Base-by-base conservation (phyloP, 2,113 vertebrate genomes). In the Lycaon pictus region DNA sequence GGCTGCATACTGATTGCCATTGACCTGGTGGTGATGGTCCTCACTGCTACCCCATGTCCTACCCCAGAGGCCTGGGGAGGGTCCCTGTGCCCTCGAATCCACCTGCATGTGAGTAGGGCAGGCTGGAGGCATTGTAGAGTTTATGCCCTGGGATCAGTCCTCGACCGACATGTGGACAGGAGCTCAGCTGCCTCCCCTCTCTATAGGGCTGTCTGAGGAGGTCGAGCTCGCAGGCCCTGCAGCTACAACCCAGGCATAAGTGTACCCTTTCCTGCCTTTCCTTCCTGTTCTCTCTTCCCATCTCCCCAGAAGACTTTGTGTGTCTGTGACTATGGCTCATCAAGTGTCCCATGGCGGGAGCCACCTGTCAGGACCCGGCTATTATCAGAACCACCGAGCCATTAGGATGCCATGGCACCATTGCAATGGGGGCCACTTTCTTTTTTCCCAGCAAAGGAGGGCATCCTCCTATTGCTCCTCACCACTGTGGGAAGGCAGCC, bases 81-180 rank as follows among this genome's bases (percentile, higher is more conserved):
- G 48, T 13, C 67, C 32, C 6, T 37, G 60, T 17, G 22, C 29
- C 48, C 53, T 2, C 29, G 16, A 17, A 5, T 56, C 19, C 12
- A 2, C 6, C 12, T 63, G 32, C 37, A 35, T 3, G 11, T 32
- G 29, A 22, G 22, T 20, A n/a, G 63, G 65, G 11, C 9, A 15
- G 51, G 13, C 16, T 65, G 17, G 81, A 29, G 7, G 16, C 15
- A 4, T 35, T 23, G 48, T 60, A 20, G 60, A 55, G 3, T 53
- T 65, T 19, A 19, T 29, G 11, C 56, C 43, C 43, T 29, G 7
- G 13, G 56, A 51, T 5, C 8, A 51, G 32, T 29, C 62, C 23
- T 15, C 0, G 0, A 23, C 16, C n/a, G 15, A 16, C 3, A 37
- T 5, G 23, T 29, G 7, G 25, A 1, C 3, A 20, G 22, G 48